Percentiles rank a stretch among this genome's conserved stretches.
Evolutionary conservation across 2,113 vertebrate genomes (phyloP).

Genomic region (Ceratotherium simum): DNA sequence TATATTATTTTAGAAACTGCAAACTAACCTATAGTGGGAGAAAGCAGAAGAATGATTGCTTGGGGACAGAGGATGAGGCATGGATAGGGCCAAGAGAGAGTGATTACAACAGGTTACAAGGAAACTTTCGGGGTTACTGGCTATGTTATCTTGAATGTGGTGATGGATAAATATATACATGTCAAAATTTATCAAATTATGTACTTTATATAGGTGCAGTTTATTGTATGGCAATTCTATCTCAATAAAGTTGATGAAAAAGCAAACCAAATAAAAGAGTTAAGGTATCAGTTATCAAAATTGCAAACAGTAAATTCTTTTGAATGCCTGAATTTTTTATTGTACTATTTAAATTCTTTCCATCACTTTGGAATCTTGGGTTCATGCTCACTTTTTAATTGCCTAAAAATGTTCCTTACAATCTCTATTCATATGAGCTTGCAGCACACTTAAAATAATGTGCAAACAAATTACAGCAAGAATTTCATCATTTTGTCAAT

Average conservation of each 20-base stretch:
- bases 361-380: not conserved
- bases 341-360: constrained; percentile 26
- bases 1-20: not conserved
- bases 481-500: constrained; percentile 54
- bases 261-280: not conserved
- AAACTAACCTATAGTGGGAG: not conserved
- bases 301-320: not conserved
- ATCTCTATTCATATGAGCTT: constrained; percentile 29
- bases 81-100: fast-evolving
- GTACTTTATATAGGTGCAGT: not conserved
- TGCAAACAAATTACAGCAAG: constrained; percentile 61
- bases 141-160: not conserved
- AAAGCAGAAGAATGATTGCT: not conserved
- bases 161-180: not conserved
- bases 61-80: not conserved
- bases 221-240: not conserved
- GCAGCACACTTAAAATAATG: constrained; percentile 62
- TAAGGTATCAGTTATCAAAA: not conserved
- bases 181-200: not conserved
- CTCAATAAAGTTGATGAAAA: not conserved
- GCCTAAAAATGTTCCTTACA: constrained; percentile 16
- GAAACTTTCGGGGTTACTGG: not conserved
- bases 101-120: not conserved
- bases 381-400: constrained; percentile 61
- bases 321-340: not conserved